Evolutionary conservation across 2,113 vertebrate species (phyloP).

Genomic region (Sisor rabdophorus): DNA sequence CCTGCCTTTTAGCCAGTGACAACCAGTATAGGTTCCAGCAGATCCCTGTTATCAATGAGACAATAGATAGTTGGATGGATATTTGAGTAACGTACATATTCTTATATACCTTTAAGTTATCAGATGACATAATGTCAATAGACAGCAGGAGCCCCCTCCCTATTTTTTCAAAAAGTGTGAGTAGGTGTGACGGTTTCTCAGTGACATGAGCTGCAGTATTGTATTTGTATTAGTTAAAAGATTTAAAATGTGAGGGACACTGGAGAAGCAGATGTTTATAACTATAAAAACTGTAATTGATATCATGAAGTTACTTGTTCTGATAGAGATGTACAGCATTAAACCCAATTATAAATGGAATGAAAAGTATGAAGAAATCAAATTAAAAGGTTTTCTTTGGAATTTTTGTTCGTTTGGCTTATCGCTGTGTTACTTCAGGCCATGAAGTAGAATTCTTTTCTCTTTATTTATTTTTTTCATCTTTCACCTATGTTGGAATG

Average conservation of each 20-base stretch:
- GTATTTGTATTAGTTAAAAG: not conserved
- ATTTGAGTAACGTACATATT: too few species aligned
- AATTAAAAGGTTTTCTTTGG: too few species aligned
- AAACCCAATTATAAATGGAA: not conserved
- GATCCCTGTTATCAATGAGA: too few species aligned
- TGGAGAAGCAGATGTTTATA: not conserved
- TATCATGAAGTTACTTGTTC: too few species aligned
- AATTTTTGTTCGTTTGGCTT: not conserved
- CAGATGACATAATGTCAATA: constrained; percentile 21
- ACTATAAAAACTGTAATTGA: not conserved
- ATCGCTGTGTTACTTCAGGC: not conserved
- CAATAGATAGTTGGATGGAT: too few species aligned
- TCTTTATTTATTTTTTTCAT: too few species aligned
- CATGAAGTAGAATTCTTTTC: too few species aligned
- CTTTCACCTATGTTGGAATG: too few species aligned
- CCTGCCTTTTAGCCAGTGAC: too few species aligned
- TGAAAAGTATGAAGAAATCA: constrained; percentile 1
- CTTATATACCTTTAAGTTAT: not conserved
- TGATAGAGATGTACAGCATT: not conserved
- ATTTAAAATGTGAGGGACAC: not conserved
- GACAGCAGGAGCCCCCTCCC: not conserved
- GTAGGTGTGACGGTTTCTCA: not conserved
- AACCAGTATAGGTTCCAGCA: too few species aligned
- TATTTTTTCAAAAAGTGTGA: not conserved
- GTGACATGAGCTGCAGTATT: not conserved